Evolutionary conservation across 2,113 vertebrate genomes (phyloP), one percentile per base, ranked within the genome.

Genomic region (Tupaia tana): DNA sequence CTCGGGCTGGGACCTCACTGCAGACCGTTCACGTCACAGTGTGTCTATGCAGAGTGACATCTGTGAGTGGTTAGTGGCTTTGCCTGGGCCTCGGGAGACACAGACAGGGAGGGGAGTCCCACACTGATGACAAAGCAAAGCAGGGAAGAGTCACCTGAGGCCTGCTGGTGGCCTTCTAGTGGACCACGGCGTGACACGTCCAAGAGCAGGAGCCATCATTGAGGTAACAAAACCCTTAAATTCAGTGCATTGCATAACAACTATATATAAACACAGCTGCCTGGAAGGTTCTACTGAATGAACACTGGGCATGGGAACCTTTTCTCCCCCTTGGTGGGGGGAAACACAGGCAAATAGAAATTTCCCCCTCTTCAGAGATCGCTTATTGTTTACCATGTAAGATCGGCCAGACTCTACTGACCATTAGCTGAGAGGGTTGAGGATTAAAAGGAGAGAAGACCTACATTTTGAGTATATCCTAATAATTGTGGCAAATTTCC

Each of bases 221-320:
- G 56, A 96, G 87, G 69, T 73, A 52, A 83, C 83, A 89, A 89
- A 79, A 54, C 29, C 25, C n/a, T 90, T 31, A 71, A 58, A 54
- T 73, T 86, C 66, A 86, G 5, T 56, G 34, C 74, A 11, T 74
- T 79, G 27, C 71, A 79, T 34, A 66, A 34, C 66, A 61, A 92
- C 18, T 52, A 58, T 70, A 7, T n/a, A 92, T 61, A 89, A 74
- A 95, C 58, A 24, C 25, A 58, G 9, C 59, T 59, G 1, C 73
- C 16, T 27, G 8, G n/a, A 82, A 86, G 70, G 67, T 58, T 90
- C 18, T 18, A 56, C 15, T 56, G 22, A 95, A 34, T 89, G 64
- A 87, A 74, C 43, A 22, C 4, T 64, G 66, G 9, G 4, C 7
- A 25, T 67, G 19, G 56, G 82, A 71, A 6, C 22, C 34, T 58